Evolutionary conservation across 2,113 vertebrate genomes (phyloP), one percentile per base, ranked within the genome.

Genomic region (Pholis gunnellus): DNA sequence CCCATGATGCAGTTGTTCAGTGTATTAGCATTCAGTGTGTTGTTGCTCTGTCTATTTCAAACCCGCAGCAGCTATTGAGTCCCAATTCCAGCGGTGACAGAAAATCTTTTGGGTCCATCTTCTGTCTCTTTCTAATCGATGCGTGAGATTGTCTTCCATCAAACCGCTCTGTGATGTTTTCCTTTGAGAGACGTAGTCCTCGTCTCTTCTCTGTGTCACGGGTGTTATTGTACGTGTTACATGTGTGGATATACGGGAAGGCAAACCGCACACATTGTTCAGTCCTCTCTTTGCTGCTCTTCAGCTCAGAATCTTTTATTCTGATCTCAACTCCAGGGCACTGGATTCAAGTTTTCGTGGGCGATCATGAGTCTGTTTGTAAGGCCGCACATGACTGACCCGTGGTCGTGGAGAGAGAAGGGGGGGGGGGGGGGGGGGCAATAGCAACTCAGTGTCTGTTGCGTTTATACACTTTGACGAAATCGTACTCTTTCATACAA

Each of bases 361-460:
- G 20, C 0, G 3, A 42, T 80, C 81, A 78, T 77, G 72, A 42
- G 75, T 59, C 44, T 44, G 18, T 83, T 20, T 46, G 14, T 15
- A 27, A 71, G 46, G 56, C n/a, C 2, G 38, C 85, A 72, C 68
- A 77, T 82, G 76, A 87, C 72, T 54, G 60, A 75, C 65, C 22
- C 40, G 46, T 44, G 56, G 34, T 14, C 34, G 34, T 13, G 1
- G 44, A 46, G 44, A 34, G 29, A 1, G 36, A 4, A 6, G 7
- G 5, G 36, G 5, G 36, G 5, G 36, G 1, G 66, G 17, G 40
- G 5, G 4, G 44, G 3, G 31, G 5, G 57, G 31, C 18, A 75
- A 29, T 68, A 22, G 29, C 48, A 9, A 8, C 66, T n/a, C 13
- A 0, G 20, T 29, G 48, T 68, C 50, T 60, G 40, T 77, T 34